These are phyloP conservation scores for Intoshia linei DNA, from an alignment of 1,140 invertebrate genomes.

Conservation along the genomic window DNA sequence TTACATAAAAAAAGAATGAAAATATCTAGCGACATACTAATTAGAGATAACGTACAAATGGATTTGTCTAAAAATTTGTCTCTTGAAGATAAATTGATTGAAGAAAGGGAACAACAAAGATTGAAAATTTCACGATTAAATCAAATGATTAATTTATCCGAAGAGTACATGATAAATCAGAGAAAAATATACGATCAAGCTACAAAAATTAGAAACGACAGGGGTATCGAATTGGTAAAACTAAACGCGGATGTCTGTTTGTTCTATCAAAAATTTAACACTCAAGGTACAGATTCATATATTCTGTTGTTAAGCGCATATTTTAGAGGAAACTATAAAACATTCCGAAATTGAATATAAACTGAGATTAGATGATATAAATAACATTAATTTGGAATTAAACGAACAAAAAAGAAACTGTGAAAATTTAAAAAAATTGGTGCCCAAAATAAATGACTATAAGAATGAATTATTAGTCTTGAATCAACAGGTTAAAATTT, in stretches of 20 bases:
- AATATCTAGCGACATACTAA: conserved; percentile 16
- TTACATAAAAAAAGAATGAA: conserved; percentile 17
- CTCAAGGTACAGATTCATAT: conserved; percentile 12
- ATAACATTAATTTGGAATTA: no score
- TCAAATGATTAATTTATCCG: conserved; percentile 20
- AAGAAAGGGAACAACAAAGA: conserved; percentile 19
- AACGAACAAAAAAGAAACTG: no score
- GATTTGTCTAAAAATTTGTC: conserved; percentile 19
- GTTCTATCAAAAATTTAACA: conserved; percentile 21
- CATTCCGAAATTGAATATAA: no score
- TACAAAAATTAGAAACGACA: conserved; percentile 17
- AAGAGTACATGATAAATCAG: conserved; percentile 19
- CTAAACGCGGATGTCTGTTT: conserved; percentile 22
- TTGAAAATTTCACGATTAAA: conserved; percentile 22
- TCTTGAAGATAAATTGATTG: conserved; percentile 16
- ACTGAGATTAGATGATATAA: no score
- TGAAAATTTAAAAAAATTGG: no score
- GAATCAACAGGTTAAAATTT: no score
- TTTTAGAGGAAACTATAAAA: no score
- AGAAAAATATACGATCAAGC: conserved; percentile 17
- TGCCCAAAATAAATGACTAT: no score
- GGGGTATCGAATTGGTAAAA: conserved; percentile 20
- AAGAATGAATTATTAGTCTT: no score
- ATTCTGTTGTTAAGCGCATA: neutral
- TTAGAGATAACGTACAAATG: conserved; percentile 17